Percentiles rank a stretch among this genome's conserved stretches.
Evolutionary conservation across 2,888 invertebrate genomes (phyloP).

Genomic region (Amblyjoppa fuscipennis): DNA sequence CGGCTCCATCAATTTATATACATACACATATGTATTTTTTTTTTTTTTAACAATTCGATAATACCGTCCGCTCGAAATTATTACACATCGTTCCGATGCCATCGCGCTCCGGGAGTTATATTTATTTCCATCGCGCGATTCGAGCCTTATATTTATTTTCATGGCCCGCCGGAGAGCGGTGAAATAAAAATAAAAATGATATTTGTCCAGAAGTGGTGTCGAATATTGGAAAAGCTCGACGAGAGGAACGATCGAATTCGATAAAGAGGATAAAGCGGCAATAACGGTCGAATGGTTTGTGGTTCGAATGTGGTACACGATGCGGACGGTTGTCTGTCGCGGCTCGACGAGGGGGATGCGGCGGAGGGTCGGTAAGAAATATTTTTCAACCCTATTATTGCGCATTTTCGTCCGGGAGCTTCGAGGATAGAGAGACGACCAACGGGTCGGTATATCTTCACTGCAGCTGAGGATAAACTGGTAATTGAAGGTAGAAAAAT

Average conservation of each 20-base stretch:
- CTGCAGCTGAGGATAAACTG: conserved; percentile 51
- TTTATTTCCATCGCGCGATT: neutral
- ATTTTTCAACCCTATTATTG: conserved; percentile 49
- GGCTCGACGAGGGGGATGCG: neutral
- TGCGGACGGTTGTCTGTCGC: neutral
- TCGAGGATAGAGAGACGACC: conserved; percentile 23
- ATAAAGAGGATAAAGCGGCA: conserved; percentile 55
- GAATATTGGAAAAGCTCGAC: conserved; percentile 54
- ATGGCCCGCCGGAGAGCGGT: neutral
- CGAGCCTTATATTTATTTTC: conserved; percentile 13
- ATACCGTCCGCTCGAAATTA: neutral
- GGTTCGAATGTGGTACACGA: conserved; percentile 12
- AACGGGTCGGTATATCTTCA: conserved; percentile 39
- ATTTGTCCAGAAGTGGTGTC: conserved; percentile 35
- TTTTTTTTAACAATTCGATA: neutral
- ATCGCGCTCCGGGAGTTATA: neutral
- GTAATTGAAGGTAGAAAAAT: conserved; percentile 61
- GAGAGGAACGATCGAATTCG: conserved; percentile 32
- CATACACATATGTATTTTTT: neutral
- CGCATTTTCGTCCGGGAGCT: conserved; percentile 32
- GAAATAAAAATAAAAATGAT: conserved; percentile 41
- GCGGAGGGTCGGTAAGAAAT: neutral
- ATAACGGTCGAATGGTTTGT: conserved; percentile 39
- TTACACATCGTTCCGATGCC: neutral
- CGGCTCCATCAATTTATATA: neutral